These are phyloP conservation scores for Drosophila mayaguana DNA, from an alignment of 2,888 invertebrate genomes.

Conservation along the genomic window DNA sequence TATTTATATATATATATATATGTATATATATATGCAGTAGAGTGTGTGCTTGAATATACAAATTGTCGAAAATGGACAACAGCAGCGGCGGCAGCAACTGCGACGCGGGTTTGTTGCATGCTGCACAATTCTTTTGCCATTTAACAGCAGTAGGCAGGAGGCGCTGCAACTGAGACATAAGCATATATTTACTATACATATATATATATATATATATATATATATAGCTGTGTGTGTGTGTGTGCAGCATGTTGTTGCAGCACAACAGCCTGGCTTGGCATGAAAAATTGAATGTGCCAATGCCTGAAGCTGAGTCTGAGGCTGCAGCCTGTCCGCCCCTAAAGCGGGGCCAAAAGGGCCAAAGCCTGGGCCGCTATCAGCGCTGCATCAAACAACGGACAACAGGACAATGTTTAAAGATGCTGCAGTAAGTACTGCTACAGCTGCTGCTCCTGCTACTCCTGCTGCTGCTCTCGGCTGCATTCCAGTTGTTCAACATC, in stretches of 20 bases:
- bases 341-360: not conserved
- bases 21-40: not conserved
- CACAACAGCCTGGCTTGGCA: slow-evolving; percentile 77
- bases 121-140: slow-evolving; percentile 60
- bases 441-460: slow-evolving; percentile 5
- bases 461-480: not conserved
- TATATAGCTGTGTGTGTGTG: slow-evolving; percentile 3
- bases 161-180: slow-evolving; percentile 34
- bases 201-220: slow-evolving; percentile 23
- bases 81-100: slow-evolving; percentile 26
- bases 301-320: slow-evolving; percentile 10
- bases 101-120: slow-evolving; percentile 18
- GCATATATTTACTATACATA: slow-evolving; percentile 20
- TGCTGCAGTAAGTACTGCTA: slow-evolving; percentile 14
- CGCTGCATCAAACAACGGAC: slow-evolving; percentile 34
- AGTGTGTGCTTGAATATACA: slow-evolving; percentile 53
- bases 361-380: slow-evolving; percentile 16
- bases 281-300: slow-evolving; percentile 76
- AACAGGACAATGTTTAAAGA: slow-evolving; percentile 22
- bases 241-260: slow-evolving; percentile 61
- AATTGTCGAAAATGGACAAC: slow-evolving; percentile 72
- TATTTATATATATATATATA: slow-evolving; percentile 13
- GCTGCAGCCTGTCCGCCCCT: too few relatives aligned
- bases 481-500: too few relatives aligned
- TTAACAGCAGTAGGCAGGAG: slow-evolving; percentile 48